Conservation (phyloP, 2,888 invertebrate genomes). For the Xanthorhoe spadicearia region DNA sequence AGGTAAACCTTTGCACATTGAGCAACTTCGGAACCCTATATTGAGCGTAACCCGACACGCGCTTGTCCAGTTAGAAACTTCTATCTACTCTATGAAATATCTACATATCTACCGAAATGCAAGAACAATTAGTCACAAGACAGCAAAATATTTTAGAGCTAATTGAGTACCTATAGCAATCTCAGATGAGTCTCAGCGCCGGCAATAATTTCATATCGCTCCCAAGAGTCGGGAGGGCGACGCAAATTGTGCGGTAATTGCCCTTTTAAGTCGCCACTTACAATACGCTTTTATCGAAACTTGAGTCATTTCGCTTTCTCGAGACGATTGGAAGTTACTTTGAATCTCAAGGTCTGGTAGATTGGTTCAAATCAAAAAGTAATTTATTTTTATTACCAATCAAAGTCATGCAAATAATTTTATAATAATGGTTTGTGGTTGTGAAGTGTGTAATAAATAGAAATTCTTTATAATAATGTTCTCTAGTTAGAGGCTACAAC, state of each 20-base stretch:
- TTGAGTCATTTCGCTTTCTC: slow-evolving; percentile 38
- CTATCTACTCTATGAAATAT: no score
- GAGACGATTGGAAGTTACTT: slow-evolving; percentile 47
- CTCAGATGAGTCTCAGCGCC: slow-evolving; percentile 53
- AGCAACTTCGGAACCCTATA: no score
- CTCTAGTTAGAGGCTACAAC: no score
- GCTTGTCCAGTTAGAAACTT: no score
- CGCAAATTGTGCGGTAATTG: slow-evolving; percentile 80
- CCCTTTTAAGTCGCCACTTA: slow-evolving; percentile 74
- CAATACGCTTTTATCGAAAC: slow-evolving; percentile 66
- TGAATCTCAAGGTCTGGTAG: slow-evolving; percentile 7
- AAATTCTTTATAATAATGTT: no score
- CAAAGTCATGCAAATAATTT: no score
- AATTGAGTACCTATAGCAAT: slow-evolving; percentile 24
- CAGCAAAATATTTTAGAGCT: slow-evolving; percentile 7
- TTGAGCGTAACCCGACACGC: no score
- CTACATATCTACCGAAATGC: neutral
- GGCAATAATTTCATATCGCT: slow-evolving; percentile 73
- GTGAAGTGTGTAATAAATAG: no score
- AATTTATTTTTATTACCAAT: neutral
- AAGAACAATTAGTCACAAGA: neutral
- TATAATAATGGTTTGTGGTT: no score
- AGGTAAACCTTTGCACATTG: no score
- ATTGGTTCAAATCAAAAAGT: slow-evolving; percentile 3
- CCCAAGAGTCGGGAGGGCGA: slow-evolving; percentile 53